phyloP scores from a whole-genome alignment of 2,113 vertebrate species.

The Nettapus auritus region DNA sequence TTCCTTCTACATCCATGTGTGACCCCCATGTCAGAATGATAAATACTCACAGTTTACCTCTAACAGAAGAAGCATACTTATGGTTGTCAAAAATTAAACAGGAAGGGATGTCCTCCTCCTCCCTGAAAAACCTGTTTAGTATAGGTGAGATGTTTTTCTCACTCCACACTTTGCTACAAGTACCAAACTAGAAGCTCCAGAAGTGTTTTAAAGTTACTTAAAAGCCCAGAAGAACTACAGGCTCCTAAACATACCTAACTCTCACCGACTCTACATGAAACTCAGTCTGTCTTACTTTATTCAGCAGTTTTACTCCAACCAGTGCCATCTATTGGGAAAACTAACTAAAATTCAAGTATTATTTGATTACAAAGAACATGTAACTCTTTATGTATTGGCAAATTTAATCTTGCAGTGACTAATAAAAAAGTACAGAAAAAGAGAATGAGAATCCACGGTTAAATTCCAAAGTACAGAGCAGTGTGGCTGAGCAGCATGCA shows the following conservation, averaged over 20 bases:
- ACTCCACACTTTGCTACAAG: background rate
- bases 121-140: background rate
- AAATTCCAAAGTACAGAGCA: background rate
- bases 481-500: background rate
- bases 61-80: accelerated
- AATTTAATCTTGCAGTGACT: background rate
- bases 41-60: background rate
- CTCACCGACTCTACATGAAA: background rate
- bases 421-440: background rate
- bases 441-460: background rate
- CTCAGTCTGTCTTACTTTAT: background rate
- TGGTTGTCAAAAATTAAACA: background rate
- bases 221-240: background rate
- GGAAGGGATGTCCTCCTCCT: background rate
- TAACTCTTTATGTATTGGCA: background rate
- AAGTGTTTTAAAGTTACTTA: background rate
- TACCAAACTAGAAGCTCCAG: background rate
- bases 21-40: background rate
- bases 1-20: accelerated
- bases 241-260: background rate
- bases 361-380: background rate
- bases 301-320: slow-evolving; percentile 26
- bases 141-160: background rate
- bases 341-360: background rate
- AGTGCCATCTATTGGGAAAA: slow-evolving; percentile 54